Conservation (phyloP, 2,888 invertebrate species). For the Molorchus minor region DNA sequence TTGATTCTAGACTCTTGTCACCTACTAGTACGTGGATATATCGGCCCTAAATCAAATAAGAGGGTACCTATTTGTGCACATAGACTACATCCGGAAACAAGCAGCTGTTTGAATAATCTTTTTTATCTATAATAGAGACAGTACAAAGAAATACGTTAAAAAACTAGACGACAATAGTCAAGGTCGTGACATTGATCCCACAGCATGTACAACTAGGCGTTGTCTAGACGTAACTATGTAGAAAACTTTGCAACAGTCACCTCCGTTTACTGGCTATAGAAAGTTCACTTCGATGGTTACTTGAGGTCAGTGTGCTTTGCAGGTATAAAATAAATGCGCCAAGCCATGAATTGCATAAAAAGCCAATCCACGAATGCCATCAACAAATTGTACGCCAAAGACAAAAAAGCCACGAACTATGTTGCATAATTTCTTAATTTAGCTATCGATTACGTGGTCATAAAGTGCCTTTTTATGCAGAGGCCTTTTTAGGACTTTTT, state of each 20-base stretch:
- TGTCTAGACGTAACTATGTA: background rate
- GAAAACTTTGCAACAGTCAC: background rate
- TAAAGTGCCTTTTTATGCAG: too few relatives aligned
- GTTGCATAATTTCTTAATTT: too few relatives aligned
- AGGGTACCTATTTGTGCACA: too few relatives aligned
- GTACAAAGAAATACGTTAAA: too few relatives aligned
- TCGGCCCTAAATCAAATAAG: too few relatives aligned
- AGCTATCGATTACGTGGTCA: too few relatives aligned
- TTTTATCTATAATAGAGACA: too few relatives aligned
- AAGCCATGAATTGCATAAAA: background rate
- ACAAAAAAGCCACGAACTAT: background rate
- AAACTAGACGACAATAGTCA: background rate
- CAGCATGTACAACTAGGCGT: background rate
- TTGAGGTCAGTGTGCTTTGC: slow-evolving; percentile 1
- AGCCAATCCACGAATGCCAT: background rate
- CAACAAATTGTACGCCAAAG: background rate
- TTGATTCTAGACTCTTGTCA: too few relatives aligned
- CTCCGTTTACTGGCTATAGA: background rate
- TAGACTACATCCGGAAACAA: background rate
- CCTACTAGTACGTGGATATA: too few relatives aligned
- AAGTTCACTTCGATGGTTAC: background rate
- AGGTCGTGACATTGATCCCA: slow-evolving; percentile 1
- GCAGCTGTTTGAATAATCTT: too few relatives aligned
- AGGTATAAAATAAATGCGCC: background rate
- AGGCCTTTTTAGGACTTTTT: background rate